Conservation (phyloP, 2,113 vertebrate genomes). For the Oophaga pumilio region DNA sequence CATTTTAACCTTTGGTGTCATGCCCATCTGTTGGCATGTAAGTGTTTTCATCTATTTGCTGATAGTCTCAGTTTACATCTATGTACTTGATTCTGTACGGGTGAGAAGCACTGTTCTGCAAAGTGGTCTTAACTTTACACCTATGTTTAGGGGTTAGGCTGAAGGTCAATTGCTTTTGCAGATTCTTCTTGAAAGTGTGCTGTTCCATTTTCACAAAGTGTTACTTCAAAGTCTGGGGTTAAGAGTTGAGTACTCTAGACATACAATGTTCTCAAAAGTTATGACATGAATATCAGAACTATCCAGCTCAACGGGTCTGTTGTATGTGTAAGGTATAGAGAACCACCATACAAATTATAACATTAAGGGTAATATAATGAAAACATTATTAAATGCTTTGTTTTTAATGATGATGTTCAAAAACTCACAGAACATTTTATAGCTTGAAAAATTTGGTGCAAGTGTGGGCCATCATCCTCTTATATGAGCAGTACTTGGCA, state of each 20-base stretch:
- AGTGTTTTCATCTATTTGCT: conserved; percentile 32
- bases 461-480: too few species aligned
- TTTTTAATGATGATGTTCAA: too few species aligned
- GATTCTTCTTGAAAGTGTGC: conserved; percentile 3
- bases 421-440: too few species aligned
- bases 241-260: background rate
- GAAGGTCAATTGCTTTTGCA: conserved; percentile 16
- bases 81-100: background rate
- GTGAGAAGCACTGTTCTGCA: background rate
- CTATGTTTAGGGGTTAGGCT: background rate
- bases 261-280: background rate
- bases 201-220: background rate
- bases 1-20: conserved; percentile 33
- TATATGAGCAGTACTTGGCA: too few species aligned
- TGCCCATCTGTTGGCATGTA: conserved; percentile 43
- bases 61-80: background rate
- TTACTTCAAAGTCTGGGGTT: background rate
- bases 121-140: background rate
- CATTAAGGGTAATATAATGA: too few species aligned
- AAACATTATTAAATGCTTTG: too few species aligned
- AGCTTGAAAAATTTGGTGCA: too few species aligned
- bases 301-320: too few species aligned
- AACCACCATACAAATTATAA: too few species aligned
- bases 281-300: too few species aligned
- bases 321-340: too few species aligned